phyloP scores from a whole-genome alignment of 2,888 invertebrate species.

The Andrena dorsata region DNA sequence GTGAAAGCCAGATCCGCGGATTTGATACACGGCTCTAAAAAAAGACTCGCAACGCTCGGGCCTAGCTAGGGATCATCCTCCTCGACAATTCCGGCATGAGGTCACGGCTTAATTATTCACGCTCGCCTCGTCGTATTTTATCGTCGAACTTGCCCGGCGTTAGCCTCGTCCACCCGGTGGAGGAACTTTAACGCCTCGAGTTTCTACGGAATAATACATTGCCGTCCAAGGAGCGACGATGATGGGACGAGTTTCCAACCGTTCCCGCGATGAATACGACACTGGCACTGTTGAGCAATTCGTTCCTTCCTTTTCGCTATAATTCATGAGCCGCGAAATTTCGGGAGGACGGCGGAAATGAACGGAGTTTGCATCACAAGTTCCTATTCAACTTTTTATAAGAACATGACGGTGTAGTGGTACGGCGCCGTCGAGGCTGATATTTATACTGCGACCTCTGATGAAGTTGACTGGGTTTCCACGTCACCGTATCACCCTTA shows the following conservation, averaged over 20 bases:
- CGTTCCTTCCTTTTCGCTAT: slow-evolving; percentile 6
- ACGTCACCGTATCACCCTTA: too few species aligned
- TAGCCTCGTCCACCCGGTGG: slow-evolving; percentile 14
- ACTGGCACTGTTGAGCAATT: not conserved
- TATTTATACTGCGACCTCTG: too few species aligned
- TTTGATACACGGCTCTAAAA: slow-evolving; percentile 50
- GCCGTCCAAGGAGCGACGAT: not conserved
- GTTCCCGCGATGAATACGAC: not conserved
- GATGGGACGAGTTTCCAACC: not conserved
- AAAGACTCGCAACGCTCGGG: not conserved
- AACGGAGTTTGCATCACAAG: too few species aligned
- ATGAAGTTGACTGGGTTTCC: too few species aligned
- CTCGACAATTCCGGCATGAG: slow-evolving; percentile 42
- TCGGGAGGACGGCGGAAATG: not conserved
- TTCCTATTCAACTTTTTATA: too few species aligned
- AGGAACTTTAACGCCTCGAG: slow-evolving; percentile 3
- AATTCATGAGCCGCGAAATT: not conserved
- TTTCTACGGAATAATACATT: slow-evolving; percentile 27
- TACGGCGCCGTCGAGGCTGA: too few species aligned
- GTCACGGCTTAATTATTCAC: slow-evolving; percentile 62
- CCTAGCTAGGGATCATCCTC: slow-evolving; percentile 27
- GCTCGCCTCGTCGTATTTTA: slow-evolving; percentile 42
- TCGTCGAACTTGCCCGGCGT: slow-evolving; percentile 33
- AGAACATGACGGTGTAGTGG: too few species aligned
- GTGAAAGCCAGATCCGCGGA: slow-evolving; percentile 42